phyloP scores from a whole-genome alignment of 2,888 invertebrate species.

The Apamea anceps region DNA sequence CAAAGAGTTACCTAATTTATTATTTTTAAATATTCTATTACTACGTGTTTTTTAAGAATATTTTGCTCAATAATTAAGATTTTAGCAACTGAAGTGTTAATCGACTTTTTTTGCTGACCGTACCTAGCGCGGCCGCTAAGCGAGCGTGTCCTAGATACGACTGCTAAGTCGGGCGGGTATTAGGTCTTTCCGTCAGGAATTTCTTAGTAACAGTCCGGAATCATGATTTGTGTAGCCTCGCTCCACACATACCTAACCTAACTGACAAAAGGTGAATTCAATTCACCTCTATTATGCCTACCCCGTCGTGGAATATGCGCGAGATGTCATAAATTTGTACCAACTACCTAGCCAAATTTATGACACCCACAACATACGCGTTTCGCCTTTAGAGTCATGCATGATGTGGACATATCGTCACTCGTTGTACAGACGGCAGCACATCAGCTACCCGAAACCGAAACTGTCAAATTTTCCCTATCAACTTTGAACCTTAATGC shows the following conservation, averaged over 20 bases:
- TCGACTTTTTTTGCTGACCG: too few relatives aligned
- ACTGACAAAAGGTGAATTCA: neutral
- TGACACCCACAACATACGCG: neutral
- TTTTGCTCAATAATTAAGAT: too few relatives aligned
- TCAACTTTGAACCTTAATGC: too few relatives aligned
- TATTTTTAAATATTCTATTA: too few relatives aligned
- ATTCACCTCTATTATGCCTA: neutral
- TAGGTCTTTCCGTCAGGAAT: neutral
- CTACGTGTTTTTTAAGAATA: too few relatives aligned
- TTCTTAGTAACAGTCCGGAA: neutral
- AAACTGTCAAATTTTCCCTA: too few relatives aligned
- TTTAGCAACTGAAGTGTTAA: too few relatives aligned
- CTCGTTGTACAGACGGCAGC: neutral
- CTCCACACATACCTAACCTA: neutral
- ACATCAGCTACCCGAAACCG: too few relatives aligned
- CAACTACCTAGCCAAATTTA: neutral
- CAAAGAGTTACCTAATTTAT: too few relatives aligned
- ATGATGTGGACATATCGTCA: neutral
- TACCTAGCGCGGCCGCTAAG: neutral
- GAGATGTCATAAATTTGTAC: neutral
- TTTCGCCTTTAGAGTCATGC: neutral
- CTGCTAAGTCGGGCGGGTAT: neutral
- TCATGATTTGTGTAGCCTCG: neutral
- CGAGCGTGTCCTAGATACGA: neutral
- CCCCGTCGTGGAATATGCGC: neutral